Evolutionary conservation across 2,113 vertebrate species (phyloP).

Genomic region (Tychaedon coryphoeus): DNA sequence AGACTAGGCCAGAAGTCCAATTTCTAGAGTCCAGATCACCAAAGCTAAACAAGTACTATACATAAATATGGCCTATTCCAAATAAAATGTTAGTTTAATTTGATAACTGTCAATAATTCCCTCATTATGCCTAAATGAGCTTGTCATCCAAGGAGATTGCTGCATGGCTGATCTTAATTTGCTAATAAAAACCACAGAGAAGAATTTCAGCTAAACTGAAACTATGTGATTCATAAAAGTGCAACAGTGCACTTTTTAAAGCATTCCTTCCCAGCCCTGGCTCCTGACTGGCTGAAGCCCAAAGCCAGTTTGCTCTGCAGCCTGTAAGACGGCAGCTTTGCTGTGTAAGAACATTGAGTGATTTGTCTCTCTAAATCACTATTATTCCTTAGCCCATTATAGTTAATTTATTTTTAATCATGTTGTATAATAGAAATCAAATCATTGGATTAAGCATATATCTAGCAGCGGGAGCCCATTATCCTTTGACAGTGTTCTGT

Average conservation of each 20-base stretch:
- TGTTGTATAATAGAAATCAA: conserved; percentile 60
- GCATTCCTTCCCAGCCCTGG: background rate
- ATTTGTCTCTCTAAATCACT: conserved; percentile 62
- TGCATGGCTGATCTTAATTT: conserved; percentile 52
- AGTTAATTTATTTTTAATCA: conserved; percentile 72
- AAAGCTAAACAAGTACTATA: conserved; percentile 45
- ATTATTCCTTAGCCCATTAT: conserved; percentile 61
- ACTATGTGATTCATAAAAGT: conserved; percentile 39
- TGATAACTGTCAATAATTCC: conserved; percentile 63
- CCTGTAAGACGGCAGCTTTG: conserved; percentile 2
- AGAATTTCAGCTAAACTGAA: conserved; percentile 36
- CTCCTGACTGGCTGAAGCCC: conserved; percentile 11
- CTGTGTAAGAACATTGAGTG: conserved; percentile 47
- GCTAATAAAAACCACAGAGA: conserved; percentile 52
- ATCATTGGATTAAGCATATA: conserved; percentile 52
- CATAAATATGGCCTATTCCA: conserved; percentile 53
- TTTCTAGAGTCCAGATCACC: conserved; percentile 54
- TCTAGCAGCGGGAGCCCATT: conserved; percentile 57
- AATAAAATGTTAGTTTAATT: conserved; percentile 56
- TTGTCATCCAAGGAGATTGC: conserved; percentile 41
- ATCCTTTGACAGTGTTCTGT: conserved; percentile 62
- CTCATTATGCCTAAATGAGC: conserved; percentile 60
- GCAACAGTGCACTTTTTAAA: conserved; percentile 33
- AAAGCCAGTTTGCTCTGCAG: background rate
- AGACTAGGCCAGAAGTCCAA: conserved; percentile 61